phyloP scores from a whole-genome alignment of 2,113 vertebrate species.

The Nerophis lumbriciformis region DNA sequence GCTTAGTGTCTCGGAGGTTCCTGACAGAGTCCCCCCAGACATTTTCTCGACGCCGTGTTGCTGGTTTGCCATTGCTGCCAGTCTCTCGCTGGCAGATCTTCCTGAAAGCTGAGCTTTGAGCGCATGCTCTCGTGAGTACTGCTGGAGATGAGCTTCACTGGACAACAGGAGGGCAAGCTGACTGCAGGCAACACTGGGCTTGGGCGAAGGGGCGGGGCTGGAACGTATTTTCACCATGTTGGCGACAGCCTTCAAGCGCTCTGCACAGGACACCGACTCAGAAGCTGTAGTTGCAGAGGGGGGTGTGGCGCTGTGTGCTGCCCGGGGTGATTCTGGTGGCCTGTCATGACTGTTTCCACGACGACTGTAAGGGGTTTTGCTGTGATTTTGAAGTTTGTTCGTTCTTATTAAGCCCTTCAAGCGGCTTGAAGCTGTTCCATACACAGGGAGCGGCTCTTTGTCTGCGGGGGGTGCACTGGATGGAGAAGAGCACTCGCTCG shows the following conservation, averaged over 20 bases:
- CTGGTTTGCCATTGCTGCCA: conserved; percentile 90
- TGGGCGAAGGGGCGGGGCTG: conserved; percentile 88
- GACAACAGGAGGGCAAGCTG: conserved; percentile 92
- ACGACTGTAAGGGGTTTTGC: conserved; percentile 78
- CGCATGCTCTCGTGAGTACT: conserved; percentile 94
- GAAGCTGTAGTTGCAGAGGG: conserved; percentile 67
- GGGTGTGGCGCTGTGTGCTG: conserved; percentile 69
- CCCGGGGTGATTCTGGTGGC: conserved; percentile 79
- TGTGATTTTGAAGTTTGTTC: conserved; percentile 85
- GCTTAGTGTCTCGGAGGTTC: conserved; percentile 75
- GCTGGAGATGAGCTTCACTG: conserved; percentile 96
- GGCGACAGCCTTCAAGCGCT: conserved; percentile 90
- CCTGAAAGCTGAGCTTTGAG: conserved; percentile 90
- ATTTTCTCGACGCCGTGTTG: conserved; percentile 76
- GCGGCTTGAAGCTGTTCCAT: conserved; percentile 87
- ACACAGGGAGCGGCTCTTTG: conserved; percentile 84
- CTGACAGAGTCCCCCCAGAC: conserved; percentile 69
- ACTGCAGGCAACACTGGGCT: conserved; percentile 94
- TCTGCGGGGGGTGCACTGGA: conserved; percentile 71
- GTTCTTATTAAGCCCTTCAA: conserved; percentile 92
- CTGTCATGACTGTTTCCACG: conserved; percentile 74
- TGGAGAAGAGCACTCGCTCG: conserved; percentile 53
- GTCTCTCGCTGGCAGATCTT: conserved; percentile 88
- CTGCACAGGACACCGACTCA: conserved; percentile 86
- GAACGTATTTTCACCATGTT: conserved; percentile 91